Evolutionary conservation across 2,113 vertebrate genomes (phyloP).

Genomic region (Dascyllus trimaculatus): DNA sequence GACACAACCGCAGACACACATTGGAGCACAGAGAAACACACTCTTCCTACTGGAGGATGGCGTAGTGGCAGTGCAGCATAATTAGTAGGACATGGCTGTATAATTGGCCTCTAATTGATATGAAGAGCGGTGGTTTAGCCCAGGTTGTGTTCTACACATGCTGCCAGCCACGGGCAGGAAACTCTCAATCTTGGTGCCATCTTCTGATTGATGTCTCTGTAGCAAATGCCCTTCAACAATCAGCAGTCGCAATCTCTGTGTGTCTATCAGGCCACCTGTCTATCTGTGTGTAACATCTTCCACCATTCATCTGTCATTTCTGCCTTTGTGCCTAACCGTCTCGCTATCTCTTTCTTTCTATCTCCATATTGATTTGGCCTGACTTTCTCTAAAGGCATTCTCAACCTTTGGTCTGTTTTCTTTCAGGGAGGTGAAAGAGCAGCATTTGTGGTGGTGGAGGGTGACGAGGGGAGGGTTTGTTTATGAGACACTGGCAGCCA

Average conservation of each 20-base stretch:
- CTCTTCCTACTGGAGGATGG: constrained; percentile 40
- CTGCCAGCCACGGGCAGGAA: constrained; percentile 49
- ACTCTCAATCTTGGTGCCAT: constrained; percentile 48
- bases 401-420: constrained; percentile 55
- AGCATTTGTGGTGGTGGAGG: constrained; percentile 35
- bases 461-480: constrained; percentile 46
- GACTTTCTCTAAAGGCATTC: constrained; percentile 50
- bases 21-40: constrained; percentile 46
- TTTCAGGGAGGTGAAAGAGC: constrained; percentile 45
- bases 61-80: constrained; percentile 51
- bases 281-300: constrained; percentile 67
- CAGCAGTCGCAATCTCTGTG: constrained; percentile 45
- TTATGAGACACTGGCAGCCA: constrained; percentile 42
- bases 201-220: constrained; percentile 74
- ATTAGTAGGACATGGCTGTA: constrained; percentile 75
- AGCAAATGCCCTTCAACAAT: constrained; percentile 74
- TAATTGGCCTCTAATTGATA: constrained; percentile 81
- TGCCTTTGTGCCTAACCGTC: constrained; percentile 55
- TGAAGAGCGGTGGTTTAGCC: constrained; percentile 61
- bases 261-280: constrained; percentile 60
- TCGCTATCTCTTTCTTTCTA: constrained; percentile 59
- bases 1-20: constrained; percentile 49
- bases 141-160: constrained; percentile 60
- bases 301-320: constrained; percentile 65
- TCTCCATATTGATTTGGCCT: constrained; percentile 53